Conservation (phyloP, 1,140 invertebrate species). For the Calliopsis andreniformis region DNA sequence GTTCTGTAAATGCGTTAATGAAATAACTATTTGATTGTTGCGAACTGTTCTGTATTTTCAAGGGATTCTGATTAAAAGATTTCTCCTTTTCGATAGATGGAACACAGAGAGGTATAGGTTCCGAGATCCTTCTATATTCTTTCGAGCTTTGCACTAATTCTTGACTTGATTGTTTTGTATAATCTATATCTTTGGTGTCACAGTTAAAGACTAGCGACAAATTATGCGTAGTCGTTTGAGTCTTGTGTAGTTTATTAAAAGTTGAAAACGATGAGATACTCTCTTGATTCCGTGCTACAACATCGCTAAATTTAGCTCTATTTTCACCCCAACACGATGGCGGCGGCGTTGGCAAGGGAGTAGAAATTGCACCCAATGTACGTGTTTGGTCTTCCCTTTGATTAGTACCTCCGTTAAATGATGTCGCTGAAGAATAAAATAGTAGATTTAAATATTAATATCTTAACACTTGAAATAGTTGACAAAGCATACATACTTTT, state of each 20-base stretch:
- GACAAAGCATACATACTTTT: conserved; percentile 74
- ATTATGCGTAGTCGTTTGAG: conserved; percentile 49
- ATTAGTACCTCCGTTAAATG: conserved; percentile 57
- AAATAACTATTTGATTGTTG: conserved; percentile 75
- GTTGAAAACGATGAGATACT: conserved; percentile 64
- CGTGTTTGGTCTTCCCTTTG: conserved; percentile 68
- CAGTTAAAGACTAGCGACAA: conserved; percentile 47
- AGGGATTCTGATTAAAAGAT: conserved; percentile 47
- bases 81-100: conserved; percentile 57
- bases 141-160: conserved; percentile 54
- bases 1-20: conserved; percentile 72
- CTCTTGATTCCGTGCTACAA: conserved; percentile 81
- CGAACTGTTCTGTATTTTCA: conserved; percentile 56
- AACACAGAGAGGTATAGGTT: conserved; percentile 37
- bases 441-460: not conserved
- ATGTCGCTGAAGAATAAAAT: conserved; percentile 44
- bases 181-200: conserved; percentile 62
- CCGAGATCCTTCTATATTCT: conserved; percentile 64
- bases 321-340: conserved; percentile 81
- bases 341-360: conserved; percentile 68
- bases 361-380: conserved; percentile 47
- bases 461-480: too few species aligned
- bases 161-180: conserved; percentile 58
- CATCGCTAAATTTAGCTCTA: conserved; percentile 83
- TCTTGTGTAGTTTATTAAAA: conserved; percentile 57